Base-by-base conservation (phyloP, 2,888 invertebrate species). In the Acronicta leporina region DNA sequence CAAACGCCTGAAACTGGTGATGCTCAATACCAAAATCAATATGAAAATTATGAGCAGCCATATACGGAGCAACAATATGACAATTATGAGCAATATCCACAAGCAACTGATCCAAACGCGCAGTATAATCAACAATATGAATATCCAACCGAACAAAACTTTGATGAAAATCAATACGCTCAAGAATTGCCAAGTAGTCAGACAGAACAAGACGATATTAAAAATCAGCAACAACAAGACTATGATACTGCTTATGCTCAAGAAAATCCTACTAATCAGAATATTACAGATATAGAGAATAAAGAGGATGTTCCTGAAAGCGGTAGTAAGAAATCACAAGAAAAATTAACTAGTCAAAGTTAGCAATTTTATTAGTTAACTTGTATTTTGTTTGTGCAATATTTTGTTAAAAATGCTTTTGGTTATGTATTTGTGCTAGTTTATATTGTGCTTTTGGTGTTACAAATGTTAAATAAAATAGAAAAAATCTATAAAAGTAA, bases 331-430 rank as follows among this genome's bases (percentile, higher is more conserved):
- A 73, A 81, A 75, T 68, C 81, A 74, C 84, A 85, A 51, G 84
- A 87, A 67, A 86, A 85, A 70, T 58, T 83, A 75, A 75, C 79
- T 73, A 87, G 81, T 83, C 85, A 91, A 81, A 93, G 92, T 89
- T 93, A 93, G 88, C 91, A 81, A 79, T 64, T 68, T 83, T 77
- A 64, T 70, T 77, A 76, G 56, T 65, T 79, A 73, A 71, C 60
- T 75, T 81, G 66, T 64, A 60, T 84, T 20, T 74, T 58, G 69
- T 87, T 83, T 66, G 91, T 91, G 91, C 90, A 91, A 91, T 92
- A 89, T 84, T 85, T 82, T 81, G 85, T 86, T 83, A 76, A 84
- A 72, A 75, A 71, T 77, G 84, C 83, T 81, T 81, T 74, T 72
- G 65, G 73, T 80, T 70, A 68, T 60, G 79, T 83, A 77, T 64